Conservation (phyloP, 2,888 invertebrate species). For the Chalcis sispes region DNA sequence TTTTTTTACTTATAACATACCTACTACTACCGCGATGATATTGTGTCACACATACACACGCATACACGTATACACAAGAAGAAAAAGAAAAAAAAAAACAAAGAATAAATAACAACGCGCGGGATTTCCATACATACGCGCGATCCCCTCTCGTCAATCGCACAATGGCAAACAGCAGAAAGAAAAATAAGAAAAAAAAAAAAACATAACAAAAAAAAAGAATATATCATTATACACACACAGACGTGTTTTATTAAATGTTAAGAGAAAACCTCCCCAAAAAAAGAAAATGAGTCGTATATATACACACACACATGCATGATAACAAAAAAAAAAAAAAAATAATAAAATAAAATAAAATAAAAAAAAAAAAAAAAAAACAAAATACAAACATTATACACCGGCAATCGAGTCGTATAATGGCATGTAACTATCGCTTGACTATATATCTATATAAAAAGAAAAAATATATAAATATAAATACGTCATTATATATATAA, state of each 20-base stretch:
- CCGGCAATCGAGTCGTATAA: conserved; percentile 43
- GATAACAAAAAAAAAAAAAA: conserved; percentile 14
- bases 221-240: no score
- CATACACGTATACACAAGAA: no score
- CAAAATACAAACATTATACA: background rate
- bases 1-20: no score
- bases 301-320: background rate
- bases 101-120: no score
- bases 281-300: background rate
- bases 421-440: conserved; percentile 56
- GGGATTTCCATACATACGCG: no score
- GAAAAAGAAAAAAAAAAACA: no score
- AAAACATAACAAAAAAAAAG: background rate
- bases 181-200: background rate
- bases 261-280: no score
- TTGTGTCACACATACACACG: no score
- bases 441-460: conserved; percentile 38
- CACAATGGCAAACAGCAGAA: no score
- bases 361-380: conserved; percentile 16
- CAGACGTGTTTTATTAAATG: no score
- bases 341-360: background rate
- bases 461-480: conserved; percentile 30
- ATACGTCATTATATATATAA: conserved; percentile 22
- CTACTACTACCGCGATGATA: background rate
- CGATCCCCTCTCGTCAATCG: no score